phyloP scores from a whole-genome alignment of 1,140 invertebrate species.

The Nasonia longicornis region DNA sequence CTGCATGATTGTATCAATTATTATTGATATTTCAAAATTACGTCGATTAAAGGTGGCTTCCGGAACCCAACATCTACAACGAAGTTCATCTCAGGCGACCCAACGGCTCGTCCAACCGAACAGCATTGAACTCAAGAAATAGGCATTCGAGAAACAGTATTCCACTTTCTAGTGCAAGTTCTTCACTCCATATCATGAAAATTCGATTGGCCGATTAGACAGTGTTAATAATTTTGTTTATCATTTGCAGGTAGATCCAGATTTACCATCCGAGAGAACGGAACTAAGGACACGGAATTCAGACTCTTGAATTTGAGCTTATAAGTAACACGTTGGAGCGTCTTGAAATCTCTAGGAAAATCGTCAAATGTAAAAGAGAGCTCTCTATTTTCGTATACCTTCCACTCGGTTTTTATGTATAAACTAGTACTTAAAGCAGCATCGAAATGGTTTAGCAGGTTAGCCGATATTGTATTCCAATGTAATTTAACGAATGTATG shows the following conservation, averaged over 20 bases:
- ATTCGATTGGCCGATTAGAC: too few species aligned
- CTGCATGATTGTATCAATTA: too few species aligned
- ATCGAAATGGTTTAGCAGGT: not conserved
- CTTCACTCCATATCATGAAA: too few species aligned
- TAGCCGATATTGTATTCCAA: not conserved
- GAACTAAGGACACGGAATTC: not conserved
- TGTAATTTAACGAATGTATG: not conserved
- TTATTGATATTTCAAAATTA: too few species aligned
- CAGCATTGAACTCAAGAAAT: conserved; percentile 13
- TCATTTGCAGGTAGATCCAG: not conserved
- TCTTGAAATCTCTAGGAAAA: not conserved
- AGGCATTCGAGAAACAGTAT: conserved; percentile 29
- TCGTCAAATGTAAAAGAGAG: not conserved
- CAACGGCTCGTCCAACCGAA: conserved; percentile 30
- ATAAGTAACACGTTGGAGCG: too few species aligned
- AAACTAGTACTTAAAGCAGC: not conserved
- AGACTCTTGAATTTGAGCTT: not conserved
- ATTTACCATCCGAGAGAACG: not conserved
- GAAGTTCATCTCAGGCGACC: conserved; percentile 31
- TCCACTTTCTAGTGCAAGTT: not conserved
- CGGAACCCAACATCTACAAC: conserved; percentile 37
- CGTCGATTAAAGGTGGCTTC: conserved; percentile 48
- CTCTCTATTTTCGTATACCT: not conserved
- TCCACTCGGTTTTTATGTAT: not conserved
- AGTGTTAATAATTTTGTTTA: not conserved